Evolutionary conservation across 2,888 invertebrate genomes (phyloP).

Genomic region (Polia nebulosa): DNA sequence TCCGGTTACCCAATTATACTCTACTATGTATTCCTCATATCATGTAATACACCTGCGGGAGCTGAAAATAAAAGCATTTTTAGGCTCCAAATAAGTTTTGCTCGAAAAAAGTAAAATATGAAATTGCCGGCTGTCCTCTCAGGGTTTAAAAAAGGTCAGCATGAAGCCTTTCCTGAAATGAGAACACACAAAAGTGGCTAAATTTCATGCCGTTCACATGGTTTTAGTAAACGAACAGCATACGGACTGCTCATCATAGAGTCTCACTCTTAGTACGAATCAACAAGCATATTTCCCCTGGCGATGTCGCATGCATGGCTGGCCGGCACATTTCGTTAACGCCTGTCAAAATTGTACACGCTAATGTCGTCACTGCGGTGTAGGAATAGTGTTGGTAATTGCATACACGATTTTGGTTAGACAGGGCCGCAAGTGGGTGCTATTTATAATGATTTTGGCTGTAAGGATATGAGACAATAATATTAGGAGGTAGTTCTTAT

Average conservation of each 20-base stretch:
- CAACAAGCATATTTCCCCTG: conserved; percentile 70
- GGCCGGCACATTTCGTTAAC: conserved; percentile 50
- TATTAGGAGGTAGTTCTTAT: neutral
- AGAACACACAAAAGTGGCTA: conserved; percentile 37
- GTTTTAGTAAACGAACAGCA: conserved; percentile 47
- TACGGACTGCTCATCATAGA: conserved; percentile 45
- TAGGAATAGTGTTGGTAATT: conserved; percentile 54
- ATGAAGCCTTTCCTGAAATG: conserved; percentile 41
- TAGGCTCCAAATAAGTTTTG: conserved; percentile 41
- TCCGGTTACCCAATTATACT: conserved; percentile 36
- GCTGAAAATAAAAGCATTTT: conserved; percentile 45
- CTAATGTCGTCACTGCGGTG: conserved; percentile 48
- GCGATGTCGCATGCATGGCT: conserved; percentile 49
- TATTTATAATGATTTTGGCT: conserved; percentile 28
- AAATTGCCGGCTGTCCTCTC: conserved; percentile 43
- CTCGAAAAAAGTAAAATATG: conserved; percentile 51
- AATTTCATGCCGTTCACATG: conserved; percentile 37
- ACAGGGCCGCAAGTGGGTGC: conserved; percentile 22
- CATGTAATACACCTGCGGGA: conserved; percentile 39
- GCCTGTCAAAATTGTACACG: conserved; percentile 53
- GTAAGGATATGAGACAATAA: neutral
- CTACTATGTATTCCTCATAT: conserved; percentile 19
- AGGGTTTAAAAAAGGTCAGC: conserved; percentile 50
- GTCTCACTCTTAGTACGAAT: conserved; percentile 62
- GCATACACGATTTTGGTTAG: conserved; percentile 32